A percentile compares a stretch with the other conserved stretches of the same genome.
phyloP scores from a whole-genome alignment of 2,888 invertebrate species.

The Tetrapedia diversipes region DNA sequence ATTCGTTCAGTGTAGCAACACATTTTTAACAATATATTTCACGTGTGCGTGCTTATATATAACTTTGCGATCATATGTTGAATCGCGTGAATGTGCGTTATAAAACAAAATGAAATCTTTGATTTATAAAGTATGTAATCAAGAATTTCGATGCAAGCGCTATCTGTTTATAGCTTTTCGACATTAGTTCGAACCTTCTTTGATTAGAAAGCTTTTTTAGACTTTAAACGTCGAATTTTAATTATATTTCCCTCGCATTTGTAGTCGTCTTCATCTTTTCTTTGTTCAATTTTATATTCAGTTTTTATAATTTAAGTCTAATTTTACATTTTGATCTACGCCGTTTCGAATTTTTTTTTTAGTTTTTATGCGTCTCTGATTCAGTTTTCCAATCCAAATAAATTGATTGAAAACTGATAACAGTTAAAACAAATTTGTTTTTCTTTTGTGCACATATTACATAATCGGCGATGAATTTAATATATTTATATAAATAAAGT shows the following conservation, averaged over 20 bases:
- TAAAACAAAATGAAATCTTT: slow-evolving; percentile 17
- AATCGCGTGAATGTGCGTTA: slow-evolving; percentile 30
- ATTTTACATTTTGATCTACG: not conserved
- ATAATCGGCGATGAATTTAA: slow-evolving; percentile 40
- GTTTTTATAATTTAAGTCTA: not conserved
- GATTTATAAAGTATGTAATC: not conserved
- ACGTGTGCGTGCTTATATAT: slow-evolving; percentile 1
- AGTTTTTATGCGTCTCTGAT: not conserved
- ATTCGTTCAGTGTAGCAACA: slow-evolving; percentile 7
- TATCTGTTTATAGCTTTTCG: not conserved
- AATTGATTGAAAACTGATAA: slow-evolving; percentile 14
- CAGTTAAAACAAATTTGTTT: too few species aligned
- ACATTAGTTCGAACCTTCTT: not conserved
- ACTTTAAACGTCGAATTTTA: not conserved
- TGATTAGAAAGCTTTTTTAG: not conserved
- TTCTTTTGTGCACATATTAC: slow-evolving; percentile 37
- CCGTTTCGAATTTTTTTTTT: not conserved
- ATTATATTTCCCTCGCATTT: too few species aligned
- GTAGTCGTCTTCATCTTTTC: not conserved
- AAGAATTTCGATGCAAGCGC: not conserved
- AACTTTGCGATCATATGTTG: slow-evolving; percentile 34
- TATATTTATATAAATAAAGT: slow-evolving; percentile 23
- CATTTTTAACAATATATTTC: too few species aligned
- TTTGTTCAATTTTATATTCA: not conserved
- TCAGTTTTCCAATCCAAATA: slow-evolving; percentile 14